A percentile compares a stretch with the other conserved stretches of the same genome.
These are phyloP conservation scores for Rhyzopertha dominica DNA, from an alignment of 1,140 invertebrate species.

Conservation along the genomic window DNA sequence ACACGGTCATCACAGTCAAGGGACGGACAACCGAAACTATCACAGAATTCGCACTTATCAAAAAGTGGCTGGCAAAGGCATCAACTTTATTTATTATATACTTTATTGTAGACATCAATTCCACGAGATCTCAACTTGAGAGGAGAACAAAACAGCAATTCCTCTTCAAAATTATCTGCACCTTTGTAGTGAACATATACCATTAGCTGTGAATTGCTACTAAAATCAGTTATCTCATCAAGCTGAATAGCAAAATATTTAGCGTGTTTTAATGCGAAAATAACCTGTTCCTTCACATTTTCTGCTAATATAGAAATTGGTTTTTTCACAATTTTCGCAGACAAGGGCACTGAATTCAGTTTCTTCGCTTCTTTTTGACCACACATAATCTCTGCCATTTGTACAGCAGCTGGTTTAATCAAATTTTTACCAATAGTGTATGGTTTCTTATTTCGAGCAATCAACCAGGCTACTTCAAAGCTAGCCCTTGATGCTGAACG, in stretches of 20 bases:
- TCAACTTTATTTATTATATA: too few relatives aligned
- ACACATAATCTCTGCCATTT: slow-evolving; percentile 23
- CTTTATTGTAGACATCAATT: slow-evolving; percentile 20
- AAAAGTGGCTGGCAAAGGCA: too few relatives aligned
- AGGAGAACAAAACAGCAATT: too few relatives aligned
- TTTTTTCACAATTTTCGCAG: slow-evolving; percentile 25
- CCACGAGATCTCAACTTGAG: slow-evolving; percentile 20
- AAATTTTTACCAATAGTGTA: slow-evolving; percentile 25
- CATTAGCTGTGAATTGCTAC: slow-evolving; percentile 23
- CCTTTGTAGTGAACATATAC: slow-evolving; percentile 24
- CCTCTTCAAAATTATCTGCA: slow-evolving; percentile 22
- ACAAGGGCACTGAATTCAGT: slow-evolving; percentile 29
- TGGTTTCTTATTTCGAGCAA: slow-evolving; percentile 26
- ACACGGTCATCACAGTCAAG: too few relatives aligned
- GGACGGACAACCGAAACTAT: too few relatives aligned
- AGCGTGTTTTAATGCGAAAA: slow-evolving; percentile 21
- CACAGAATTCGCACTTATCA: too few relatives aligned
- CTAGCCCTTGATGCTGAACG: slow-evolving; percentile 29
- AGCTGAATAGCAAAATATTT: slow-evolving; percentile 19
- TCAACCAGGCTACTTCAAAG: slow-evolving; percentile 28
- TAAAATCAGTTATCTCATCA: slow-evolving; percentile 21
- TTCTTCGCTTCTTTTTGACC: slow-evolving; percentile 24
- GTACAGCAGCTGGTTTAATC: slow-evolving; percentile 24
- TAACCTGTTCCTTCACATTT: slow-evolving; percentile 25
- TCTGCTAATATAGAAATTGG: slow-evolving; percentile 22